Percentiles rank a stretch among this genome's conserved stretches.
Conservation (phyloP, 1,140 invertebrate genomes). For the Helicorthomorpha holstii region DNA sequence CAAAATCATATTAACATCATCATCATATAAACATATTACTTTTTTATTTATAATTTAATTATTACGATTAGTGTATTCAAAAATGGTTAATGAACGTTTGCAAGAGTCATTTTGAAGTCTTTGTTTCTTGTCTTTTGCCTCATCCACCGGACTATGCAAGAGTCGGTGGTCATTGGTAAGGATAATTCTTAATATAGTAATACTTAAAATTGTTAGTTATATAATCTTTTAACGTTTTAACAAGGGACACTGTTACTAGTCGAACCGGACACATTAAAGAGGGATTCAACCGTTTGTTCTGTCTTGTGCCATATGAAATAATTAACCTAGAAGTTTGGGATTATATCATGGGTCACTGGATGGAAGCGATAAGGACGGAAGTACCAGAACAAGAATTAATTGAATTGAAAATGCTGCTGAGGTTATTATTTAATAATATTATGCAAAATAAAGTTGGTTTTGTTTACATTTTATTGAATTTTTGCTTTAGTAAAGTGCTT, state of each 20-base stretch:
- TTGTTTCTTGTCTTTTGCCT: constrained; percentile 68
- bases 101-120: constrained; percentile 67
- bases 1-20: neutral
- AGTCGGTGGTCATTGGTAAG: constrained; percentile 82
- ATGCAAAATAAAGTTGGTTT: neutral
- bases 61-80: constrained; percentile 51
- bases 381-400: constrained; percentile 78
- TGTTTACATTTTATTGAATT: neutral
- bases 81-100: constrained; percentile 74
- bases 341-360: constrained; percentile 95
- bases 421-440: constrained; percentile 27
- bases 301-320: constrained; percentile 92
- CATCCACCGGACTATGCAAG: constrained; percentile 75
- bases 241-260: constrained; percentile 60
- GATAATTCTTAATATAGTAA: constrained; percentile 9
- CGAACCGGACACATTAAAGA: constrained; percentile 88
- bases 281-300: constrained; percentile 77
- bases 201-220: neutral
- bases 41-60: constrained; percentile 7
- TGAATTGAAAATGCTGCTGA: constrained; percentile 78
- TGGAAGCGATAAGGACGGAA: constrained; percentile 91
- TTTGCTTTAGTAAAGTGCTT: constrained; percentile 69
- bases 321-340: constrained; percentile 88
- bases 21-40: neutral
- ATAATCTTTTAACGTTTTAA: constrained; percentile 9